Percentiles rank a stretch among this genome's conserved stretches.
Conservation (phyloP, 2,797 vertebrate genomes). For the Podarcis siculus region DNA sequence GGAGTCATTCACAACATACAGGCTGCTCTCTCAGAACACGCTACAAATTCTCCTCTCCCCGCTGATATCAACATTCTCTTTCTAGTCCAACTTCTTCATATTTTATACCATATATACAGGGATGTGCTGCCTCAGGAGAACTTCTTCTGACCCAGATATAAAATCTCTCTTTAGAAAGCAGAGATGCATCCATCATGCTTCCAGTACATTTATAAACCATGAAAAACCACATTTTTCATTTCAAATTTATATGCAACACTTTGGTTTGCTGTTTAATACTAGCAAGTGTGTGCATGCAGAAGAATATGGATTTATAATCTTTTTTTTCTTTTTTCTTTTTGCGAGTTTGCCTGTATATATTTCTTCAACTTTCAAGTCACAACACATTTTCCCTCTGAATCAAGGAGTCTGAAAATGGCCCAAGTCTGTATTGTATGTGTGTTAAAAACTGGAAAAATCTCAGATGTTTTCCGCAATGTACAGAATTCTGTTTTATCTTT, state of each 20-base stretch:
- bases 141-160: constrained; percentile 11
- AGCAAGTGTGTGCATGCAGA: constrained; percentile 1
- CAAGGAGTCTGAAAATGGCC: constrained; percentile 27
- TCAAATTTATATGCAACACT: neutral
- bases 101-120: constrained; percentile 11
- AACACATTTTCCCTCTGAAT: constrained; percentile 28
- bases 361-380: constrained; percentile 18
- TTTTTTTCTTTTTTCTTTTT: too few species aligned
- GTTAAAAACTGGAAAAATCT: constrained; percentile 35
- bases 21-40: neutral
- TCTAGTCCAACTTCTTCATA: constrained; percentile 19
- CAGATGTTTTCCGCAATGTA: neutral
- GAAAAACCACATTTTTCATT: constrained; percentile 7
- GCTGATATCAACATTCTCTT: neutral
- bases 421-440: neutral
- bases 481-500: constrained; percentile 11
- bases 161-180: constrained; percentile 2
- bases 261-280: constrained; percentile 22
- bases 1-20: neutral
- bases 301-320: constrained; percentile 35
- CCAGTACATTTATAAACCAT: constrained; percentile 32
- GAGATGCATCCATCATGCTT: constrained; percentile 22
- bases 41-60: neutral
- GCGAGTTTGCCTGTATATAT: neutral
- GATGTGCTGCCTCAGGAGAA: constrained; percentile 10